Evolutionary conservation across 2,888 invertebrate genomes (phyloP), one percentile per base, ranked within the genome.

Genomic region (Amblyjoppa proteus): DNA sequence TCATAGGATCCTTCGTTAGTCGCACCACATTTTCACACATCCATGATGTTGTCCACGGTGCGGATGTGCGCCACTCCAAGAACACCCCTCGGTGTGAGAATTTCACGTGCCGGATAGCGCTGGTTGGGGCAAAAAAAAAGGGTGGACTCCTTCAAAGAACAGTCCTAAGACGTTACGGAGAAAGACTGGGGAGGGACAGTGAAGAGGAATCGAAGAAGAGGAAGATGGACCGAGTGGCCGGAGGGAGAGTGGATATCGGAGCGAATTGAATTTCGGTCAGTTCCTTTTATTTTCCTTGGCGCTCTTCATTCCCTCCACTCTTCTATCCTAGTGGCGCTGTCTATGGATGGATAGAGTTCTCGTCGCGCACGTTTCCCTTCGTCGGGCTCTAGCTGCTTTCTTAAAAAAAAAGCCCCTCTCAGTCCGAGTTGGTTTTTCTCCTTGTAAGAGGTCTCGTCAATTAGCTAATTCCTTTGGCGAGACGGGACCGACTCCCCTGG

Each of bases 401-500:
- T 81, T 81, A 41, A 41, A 45, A 45, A 45, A 45, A 58, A 82
- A 86, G 51, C 68, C 73, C 73, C 31, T 69, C 75, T 66, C 61
- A 45, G 16, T 49, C 49, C 45, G 38, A 73, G 83, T 73, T 74
- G 25, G 51, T 78, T 76, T 76, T 81, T 74, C 77, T 78, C 45
- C 74, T 82, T 83, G 75, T 73, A 87, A 87, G 88, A 89, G 87
- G 88, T 89, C 87, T 86, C 89, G 88, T 90, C 93, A 92, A 92
- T 93, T 92, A 92, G 90, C 89, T 91, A 91, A 92, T 93, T 92
- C 89, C 89, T 91, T 89, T 88, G 87, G 87, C 87, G 83, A 85
- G 81, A 83, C 84, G 71, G 76, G 71, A 77, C 64, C 49, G 80
- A 79, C 73, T 28, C 41, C 16, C 56, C 31, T 13, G 56, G 45